Percentiles rank a stretch among this genome's conserved stretches.
phyloP scores from a whole-genome alignment of 2,888 invertebrate species.

The Pachliopta kotzebuea region DNA sequence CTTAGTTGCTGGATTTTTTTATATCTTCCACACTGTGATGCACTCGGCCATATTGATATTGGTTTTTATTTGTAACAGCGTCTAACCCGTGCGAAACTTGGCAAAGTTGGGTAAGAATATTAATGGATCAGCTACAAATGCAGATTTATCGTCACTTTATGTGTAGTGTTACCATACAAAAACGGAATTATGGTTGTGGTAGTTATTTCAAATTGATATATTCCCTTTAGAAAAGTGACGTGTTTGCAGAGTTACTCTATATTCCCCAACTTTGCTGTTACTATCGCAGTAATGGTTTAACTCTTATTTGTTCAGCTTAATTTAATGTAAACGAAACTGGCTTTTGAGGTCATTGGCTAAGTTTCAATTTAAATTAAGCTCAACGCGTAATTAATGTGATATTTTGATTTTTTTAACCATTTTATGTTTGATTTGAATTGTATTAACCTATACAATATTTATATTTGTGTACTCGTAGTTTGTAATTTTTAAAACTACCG shows the following conservation, averaged over 20 bases:
- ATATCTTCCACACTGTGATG: conserved; percentile 40
- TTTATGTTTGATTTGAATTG: conserved; percentile 59
- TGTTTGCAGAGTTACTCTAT: conserved; percentile 45
- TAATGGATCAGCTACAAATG: conserved; percentile 29
- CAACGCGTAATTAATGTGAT: conserved; percentile 79
- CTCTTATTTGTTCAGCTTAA: conserved; percentile 77
- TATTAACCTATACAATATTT: conserved; percentile 61
- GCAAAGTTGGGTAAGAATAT: conserved; percentile 43
- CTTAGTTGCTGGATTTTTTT: conserved; percentile 70
- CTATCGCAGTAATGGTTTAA: conserved; percentile 34
- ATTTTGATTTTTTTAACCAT: conserved; percentile 76
- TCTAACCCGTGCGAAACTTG: conserved; percentile 43
- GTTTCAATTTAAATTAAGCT: conserved; percentile 76
- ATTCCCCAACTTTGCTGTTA: conserved; percentile 27
- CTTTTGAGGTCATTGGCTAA: conserved; percentile 46
- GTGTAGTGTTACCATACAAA: conserved; percentile 65
- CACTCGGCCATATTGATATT: conserved; percentile 53
- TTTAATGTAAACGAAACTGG: conserved; percentile 56
- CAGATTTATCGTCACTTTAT: conserved; percentile 48
- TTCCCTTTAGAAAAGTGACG: conserved; percentile 63
- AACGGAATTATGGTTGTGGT: conserved; percentile 78
- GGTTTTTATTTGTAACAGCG: conserved; percentile 38
- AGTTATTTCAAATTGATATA: conserved; percentile 77
- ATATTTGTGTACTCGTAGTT: conserved; percentile 58
- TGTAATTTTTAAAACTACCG: conserved; percentile 48